Evolutionary conservation across 1,140 invertebrate genomes (phyloP), one percentile per base, ranked within the genome.

Genomic region (Akabosia matsudoensis): DNA sequence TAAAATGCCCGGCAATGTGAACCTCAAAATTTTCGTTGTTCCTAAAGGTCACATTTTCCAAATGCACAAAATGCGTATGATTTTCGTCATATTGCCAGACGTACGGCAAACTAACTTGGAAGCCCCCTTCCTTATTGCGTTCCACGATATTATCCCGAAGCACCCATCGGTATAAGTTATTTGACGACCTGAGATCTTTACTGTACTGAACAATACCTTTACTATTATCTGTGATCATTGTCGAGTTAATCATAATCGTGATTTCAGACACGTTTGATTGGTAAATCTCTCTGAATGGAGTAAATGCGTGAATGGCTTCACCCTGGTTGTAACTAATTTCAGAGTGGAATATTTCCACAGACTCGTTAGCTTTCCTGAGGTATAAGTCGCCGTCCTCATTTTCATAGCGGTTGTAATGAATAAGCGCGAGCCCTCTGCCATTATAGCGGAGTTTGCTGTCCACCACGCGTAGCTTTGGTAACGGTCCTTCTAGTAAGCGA

Each of bases 81-180:
- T 97, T 97, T 84, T 96, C 94, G 82, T 96, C 93, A 81, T 97
- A 96, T 80, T 97, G 91, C 93, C 94, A 97, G 13, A 97, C 94
- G 82, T 97, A 97, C 0, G 96, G 96, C 16, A 98, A 84, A 0
- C 88, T 87, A 0, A 98, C 86, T 82, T 95, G 90, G 77, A 98
- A 91, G 22, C 95, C 96, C 28, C 93, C 93, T 33, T 88, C 88
- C 73, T 86, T 86, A 84, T 98, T 98, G 79, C 92, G 88, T 82
- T 95, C 93, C 45, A 97, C 89, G 0, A 92, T 92, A 79, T 93
- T 93, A 81, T 95, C 94, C 85, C 93, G 91, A 33, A 98, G 84
- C 30, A 93, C 88, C 89, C 97, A 98, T 83, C 97, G 95, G 85
- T 95, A 98, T 0, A 98, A 85, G 87, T 97, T 98, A 82, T 97